phyloP scores from a whole-genome alignment of 1,140 invertebrate genomes.

The Anastrepha ludens region DNA sequence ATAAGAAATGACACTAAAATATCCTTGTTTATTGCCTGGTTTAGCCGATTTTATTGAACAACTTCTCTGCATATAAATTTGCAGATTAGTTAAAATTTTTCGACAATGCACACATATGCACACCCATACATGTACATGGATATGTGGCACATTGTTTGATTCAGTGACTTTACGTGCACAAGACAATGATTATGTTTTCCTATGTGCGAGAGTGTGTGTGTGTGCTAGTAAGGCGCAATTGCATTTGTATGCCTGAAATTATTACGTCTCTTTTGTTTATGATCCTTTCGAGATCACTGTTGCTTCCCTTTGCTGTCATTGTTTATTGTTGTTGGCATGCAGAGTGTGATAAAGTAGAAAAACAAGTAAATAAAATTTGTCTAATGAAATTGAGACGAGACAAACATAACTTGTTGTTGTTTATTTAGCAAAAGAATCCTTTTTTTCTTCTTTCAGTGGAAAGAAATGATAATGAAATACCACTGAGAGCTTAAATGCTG shows the following conservation, averaged over 20 bases:
- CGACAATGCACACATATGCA: background rate
- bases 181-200: background rate
- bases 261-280: constrained; percentile 70
- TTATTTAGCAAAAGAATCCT: background rate
- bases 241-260: constrained; percentile 59
- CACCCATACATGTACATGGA: background rate
- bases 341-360: constrained; percentile 32
- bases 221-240: background rate
- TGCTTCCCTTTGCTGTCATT: background rate
- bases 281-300: constrained; percentile 49
- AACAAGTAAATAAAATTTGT: constrained; percentile 52
- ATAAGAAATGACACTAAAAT: constrained; percentile 59
- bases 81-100: constrained; percentile 63
- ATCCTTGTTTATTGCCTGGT: constrained; percentile 72
- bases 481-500: background rate
- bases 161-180: background rate
- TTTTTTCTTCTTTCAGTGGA: background rate
- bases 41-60: constrained; percentile 68
- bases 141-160: background rate
- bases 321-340: background rate
- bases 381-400: constrained; percentile 31
- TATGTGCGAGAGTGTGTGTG: background rate
- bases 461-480: background rate
- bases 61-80: constrained; percentile 74
- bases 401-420: background rate